Conservation (phyloP, 2,113 vertebrate species). For the Chaetops frenatus region DNA sequence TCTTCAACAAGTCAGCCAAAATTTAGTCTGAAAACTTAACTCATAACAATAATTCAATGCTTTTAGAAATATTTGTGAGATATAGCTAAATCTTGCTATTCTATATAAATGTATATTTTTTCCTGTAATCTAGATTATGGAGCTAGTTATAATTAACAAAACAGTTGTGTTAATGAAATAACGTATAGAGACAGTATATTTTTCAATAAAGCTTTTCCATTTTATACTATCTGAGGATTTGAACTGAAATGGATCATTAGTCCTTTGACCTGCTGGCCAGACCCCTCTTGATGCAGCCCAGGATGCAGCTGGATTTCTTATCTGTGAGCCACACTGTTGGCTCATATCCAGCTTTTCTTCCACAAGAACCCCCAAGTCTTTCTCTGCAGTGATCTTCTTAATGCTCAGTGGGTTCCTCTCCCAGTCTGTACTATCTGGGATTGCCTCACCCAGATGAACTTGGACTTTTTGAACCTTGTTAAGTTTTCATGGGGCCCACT, state of each 20-base stretch:
- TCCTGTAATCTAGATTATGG: not conserved
- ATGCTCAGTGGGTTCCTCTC: not conserved
- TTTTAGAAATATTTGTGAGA: not conserved
- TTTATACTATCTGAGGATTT: not conserved
- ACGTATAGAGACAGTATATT: not conserved
- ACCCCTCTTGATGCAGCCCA: not conserved
- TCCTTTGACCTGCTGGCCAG: not conserved
- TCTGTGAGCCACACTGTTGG: not conserved
- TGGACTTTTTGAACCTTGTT: not conserved
- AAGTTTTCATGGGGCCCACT: not conserved
- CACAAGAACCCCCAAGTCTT: rapidly evolving
- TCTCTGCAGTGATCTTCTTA: not conserved
- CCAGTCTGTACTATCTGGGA: not conserved
- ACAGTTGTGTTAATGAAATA: not conserved
- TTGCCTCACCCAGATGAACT: not conserved
- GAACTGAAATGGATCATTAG: not conserved
- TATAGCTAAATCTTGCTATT: not conserved
- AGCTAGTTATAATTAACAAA: not conserved
- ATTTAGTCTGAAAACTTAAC: not conserved
- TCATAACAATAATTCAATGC: not conserved
- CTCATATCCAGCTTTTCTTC: not conserved
- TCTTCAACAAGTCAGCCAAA: not conserved
- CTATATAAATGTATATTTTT: not conserved
- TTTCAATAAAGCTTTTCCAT: not conserved
- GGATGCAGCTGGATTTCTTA: not conserved